A percentile compares a stretch with the other conserved stretches of the same genome.
phyloP scores from a whole-genome alignment of 92 coral and sea anemone genomes.

The Paragorgia papillata region DNA sequence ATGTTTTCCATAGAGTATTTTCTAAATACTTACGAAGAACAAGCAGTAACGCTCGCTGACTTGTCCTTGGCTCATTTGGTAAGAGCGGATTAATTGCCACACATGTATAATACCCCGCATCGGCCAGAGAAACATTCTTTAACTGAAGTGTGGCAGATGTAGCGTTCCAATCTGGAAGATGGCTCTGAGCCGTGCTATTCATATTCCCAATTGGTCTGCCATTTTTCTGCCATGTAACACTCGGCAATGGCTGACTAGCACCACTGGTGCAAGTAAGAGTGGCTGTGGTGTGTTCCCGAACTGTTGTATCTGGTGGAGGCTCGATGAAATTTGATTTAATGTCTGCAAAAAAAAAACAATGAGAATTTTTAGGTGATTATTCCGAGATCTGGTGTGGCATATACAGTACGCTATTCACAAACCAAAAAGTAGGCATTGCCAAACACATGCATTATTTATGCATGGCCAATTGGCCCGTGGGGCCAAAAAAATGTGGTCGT shows the following conservation, averaged over 20 bases:
- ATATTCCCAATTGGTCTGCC: constrained; percentile 57
- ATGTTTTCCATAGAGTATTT: no score
- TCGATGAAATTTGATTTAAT: constrained; percentile 59
- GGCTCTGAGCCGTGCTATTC: constrained; percentile 7
- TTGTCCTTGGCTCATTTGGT: constrained; percentile 58
- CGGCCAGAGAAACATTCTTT: constrained; percentile 63
- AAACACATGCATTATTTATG: no score
- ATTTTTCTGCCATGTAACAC: constrained; percentile 87
- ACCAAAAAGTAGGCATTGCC: no score
- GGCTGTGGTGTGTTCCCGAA: constrained; percentile 66
- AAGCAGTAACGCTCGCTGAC: constrained; percentile 63
- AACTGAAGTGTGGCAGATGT: constrained; percentile 75
- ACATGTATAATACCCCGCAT: constrained; percentile 90
- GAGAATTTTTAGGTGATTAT: neutral
- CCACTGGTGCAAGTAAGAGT: constrained; percentile 75
- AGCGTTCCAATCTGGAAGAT: constrained; percentile 49
- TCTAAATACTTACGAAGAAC: constrained; percentile 78
- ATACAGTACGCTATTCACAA: no score
- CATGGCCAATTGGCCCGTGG: no score
- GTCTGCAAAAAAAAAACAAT: constrained; percentile 57
- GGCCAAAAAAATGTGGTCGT: no score
- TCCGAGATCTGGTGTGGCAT: neutral
- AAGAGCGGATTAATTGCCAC: constrained; percentile 84
- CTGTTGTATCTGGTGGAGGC: constrained; percentile 58
- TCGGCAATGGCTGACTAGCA: constrained; percentile 72